A percentile compares a stretch with the other conserved stretches of the same genome.
Evolutionary conservation across 2,797 vertebrate genomes (phyloP).

Genomic region (Champsocephalus gunnari): DNA sequence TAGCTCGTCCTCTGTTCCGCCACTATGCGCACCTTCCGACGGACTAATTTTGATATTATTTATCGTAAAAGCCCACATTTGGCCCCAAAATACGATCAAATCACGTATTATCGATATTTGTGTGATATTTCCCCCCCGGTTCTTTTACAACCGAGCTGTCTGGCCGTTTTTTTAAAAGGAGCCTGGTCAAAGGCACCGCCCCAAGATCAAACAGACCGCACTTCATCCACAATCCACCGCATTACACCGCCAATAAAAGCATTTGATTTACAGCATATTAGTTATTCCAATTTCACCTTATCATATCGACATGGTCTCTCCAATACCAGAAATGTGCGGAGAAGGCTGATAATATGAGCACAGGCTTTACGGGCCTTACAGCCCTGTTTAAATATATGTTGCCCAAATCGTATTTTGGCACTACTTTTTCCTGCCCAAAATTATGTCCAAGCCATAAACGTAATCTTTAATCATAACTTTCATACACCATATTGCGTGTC

Average conservation of each 20-base stretch:
- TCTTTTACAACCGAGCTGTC: constrained; percentile 49
- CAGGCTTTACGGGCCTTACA: constrained; percentile 57
- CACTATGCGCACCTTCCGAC: constrained; percentile 56
- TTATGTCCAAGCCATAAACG: neutral
- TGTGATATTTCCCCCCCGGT: neutral
- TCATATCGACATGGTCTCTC: neutral
- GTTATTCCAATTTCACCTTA: neutral
- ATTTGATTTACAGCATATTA: neutral
- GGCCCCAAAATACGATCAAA: neutral
- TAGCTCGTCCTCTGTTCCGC: constrained; percentile 37
- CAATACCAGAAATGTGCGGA: neutral
- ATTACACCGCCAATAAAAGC: constrained; percentile 4
- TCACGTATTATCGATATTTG: neutral
- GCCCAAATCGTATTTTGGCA: constrained; percentile 15
- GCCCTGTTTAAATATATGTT: constrained; percentile 20
- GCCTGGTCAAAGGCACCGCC: constrained; percentile 86
- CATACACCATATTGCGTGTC: constrained; percentile 64
- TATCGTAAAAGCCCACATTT: neutral
- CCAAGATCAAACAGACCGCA: constrained; percentile 84
- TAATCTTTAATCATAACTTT: constrained; percentile 68
- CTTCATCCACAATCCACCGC: constrained; percentile 47
- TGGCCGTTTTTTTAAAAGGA: constrained; percentile 36
- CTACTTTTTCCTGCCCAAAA: neutral
- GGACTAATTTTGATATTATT: neutral
- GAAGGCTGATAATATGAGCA: constrained; percentile 7